Percentiles rank a stretch among this genome's conserved stretches.
Evolutionary conservation across 2,113 vertebrate genomes (phyloP).

Genomic region (Lepidothrix coronata): DNA sequence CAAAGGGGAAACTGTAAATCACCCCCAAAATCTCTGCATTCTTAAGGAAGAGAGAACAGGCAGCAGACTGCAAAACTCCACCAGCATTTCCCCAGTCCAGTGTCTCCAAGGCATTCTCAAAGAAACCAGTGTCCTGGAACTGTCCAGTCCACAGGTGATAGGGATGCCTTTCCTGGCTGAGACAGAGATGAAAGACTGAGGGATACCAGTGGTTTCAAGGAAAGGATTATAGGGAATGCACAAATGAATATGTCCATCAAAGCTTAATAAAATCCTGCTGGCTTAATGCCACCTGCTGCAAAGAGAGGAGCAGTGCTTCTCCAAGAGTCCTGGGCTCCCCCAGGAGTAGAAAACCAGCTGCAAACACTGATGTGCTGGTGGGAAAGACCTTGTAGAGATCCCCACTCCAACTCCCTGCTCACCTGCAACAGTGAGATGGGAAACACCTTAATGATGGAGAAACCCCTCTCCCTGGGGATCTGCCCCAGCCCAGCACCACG

Average conservation of each 20-base stretch:
- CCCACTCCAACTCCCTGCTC: neutral
- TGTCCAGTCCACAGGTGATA: rapidly evolving
- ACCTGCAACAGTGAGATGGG: neutral
- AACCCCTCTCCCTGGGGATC: neutral
- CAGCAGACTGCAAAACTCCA: neutral
- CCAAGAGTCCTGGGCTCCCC: neutral
- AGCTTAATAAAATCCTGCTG: neutral
- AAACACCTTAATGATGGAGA: neutral
- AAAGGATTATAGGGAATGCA: neutral
- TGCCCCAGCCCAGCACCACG: neutral
- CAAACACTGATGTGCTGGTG: neutral
- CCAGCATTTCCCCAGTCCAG: neutral
- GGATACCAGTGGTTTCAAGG: neutral
- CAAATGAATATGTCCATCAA: neutral
- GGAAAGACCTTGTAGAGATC: neutral
- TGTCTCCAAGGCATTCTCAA: neutral
- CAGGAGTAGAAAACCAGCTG: neutral
- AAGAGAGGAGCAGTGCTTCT: neutral
- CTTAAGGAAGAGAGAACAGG: neutral
- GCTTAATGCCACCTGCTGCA: conserved; percentile 19
- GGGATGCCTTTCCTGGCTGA: neutral
- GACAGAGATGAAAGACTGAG: neutral
- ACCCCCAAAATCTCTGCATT: neutral
- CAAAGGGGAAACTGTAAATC: neutral
- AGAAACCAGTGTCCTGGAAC: neutral